These are phyloP conservation scores for Gymnosoma rotundatum DNA, from an alignment of 2,888 invertebrate species.

Conservation along the genomic window DNA sequence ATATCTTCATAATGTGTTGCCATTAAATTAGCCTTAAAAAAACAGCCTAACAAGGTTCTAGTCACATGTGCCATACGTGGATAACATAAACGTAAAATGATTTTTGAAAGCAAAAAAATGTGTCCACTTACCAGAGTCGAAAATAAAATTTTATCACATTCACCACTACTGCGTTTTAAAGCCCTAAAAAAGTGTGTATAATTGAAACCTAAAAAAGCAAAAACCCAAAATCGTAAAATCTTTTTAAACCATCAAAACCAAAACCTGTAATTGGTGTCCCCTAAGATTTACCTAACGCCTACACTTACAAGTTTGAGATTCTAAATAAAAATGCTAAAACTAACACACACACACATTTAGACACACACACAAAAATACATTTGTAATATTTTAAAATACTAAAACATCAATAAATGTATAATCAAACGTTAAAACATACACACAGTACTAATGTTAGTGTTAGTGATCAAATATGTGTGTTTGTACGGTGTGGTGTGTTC, in stretches of 20 bases:
- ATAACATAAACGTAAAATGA: constrained; percentile 9
- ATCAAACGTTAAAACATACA: constrained; percentile 47
- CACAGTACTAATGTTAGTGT: constrained; percentile 1
- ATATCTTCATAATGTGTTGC: constrained; percentile 68
- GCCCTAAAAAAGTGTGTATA: background rate
- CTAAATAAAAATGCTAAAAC: constrained; percentile 45
- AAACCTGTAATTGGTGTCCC: constrained; percentile 66
- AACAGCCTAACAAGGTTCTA: background rate
- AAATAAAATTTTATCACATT: constrained; percentile 67
- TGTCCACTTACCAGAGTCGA: constrained; percentile 49
- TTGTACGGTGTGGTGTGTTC: too few species aligned
- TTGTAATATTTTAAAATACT: constrained; percentile 55
- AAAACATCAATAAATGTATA: constrained; percentile 35
- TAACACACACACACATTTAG: constrained; percentile 8
- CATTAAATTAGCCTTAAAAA: constrained; percentile 69
- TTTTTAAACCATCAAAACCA: constrained; percentile 55
- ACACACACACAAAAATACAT: constrained; percentile 10
- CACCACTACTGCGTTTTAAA: constrained; percentile 39
- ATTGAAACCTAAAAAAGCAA: constrained; percentile 2
- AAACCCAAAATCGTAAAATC: constrained; percentile 26
- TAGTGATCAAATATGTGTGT: background rate
- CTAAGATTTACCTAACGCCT: constrained; percentile 62
- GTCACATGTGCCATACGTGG: constrained; percentile 9
- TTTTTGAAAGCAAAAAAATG: constrained; percentile 31
- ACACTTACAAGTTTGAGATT: constrained; percentile 57